Percentiles rank a stretch among this genome's conserved stretches.
These are phyloP conservation scores for Ornithorhynchus anatinus DNA, from an alignment of 2,113 vertebrate species.

Conservation along the genomic window DNA sequence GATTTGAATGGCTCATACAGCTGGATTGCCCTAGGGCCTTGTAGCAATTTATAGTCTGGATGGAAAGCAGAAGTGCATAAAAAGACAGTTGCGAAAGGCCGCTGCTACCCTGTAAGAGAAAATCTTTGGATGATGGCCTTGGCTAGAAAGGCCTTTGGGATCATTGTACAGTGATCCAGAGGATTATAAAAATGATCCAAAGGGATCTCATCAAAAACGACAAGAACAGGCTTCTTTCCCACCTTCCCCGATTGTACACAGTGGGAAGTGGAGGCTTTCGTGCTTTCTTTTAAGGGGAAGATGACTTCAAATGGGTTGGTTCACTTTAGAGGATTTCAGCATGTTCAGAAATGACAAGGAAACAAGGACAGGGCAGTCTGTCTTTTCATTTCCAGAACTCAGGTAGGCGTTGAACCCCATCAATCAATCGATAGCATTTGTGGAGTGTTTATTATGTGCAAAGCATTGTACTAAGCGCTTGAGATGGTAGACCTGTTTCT, in stretches of 20 bases:
- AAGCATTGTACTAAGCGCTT: too few species aligned
- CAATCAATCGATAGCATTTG: too few species aligned
- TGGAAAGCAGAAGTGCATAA: slow-evolving; percentile 65
- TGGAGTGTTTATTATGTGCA: too few species aligned
- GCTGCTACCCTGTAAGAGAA: slow-evolving; percentile 49
- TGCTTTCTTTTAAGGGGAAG: slow-evolving; percentile 10
- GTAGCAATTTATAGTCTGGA: slow-evolving; percentile 57
- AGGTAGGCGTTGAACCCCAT: too few species aligned
- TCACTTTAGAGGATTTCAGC: too few species aligned
- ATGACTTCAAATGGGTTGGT: slow-evolving; percentile 46
- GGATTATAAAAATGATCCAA: slow-evolving; percentile 23
- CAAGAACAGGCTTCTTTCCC: not conserved
- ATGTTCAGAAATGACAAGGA: too few species aligned
- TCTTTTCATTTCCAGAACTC: too few species aligned
- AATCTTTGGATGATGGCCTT: slow-evolving; percentile 58
- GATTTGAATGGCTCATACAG: slow-evolving; percentile 57
- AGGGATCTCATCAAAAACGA: slow-evolving; percentile 5
- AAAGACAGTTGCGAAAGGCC: slow-evolving; percentile 58
- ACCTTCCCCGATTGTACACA: slow-evolving; percentile 15
- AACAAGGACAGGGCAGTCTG: too few species aligned
- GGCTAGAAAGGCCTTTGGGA: slow-evolving; percentile 41
- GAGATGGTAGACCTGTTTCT: too few species aligned
- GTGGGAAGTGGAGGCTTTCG: not conserved
- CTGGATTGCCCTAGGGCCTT: slow-evolving; percentile 63
- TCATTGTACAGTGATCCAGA: slow-evolving; percentile 9